A percentile compares a stretch with the other conserved stretches of the same genome.
Conservation (phyloP, 1,140 invertebrate species). For the Eueides isabella region DNA sequence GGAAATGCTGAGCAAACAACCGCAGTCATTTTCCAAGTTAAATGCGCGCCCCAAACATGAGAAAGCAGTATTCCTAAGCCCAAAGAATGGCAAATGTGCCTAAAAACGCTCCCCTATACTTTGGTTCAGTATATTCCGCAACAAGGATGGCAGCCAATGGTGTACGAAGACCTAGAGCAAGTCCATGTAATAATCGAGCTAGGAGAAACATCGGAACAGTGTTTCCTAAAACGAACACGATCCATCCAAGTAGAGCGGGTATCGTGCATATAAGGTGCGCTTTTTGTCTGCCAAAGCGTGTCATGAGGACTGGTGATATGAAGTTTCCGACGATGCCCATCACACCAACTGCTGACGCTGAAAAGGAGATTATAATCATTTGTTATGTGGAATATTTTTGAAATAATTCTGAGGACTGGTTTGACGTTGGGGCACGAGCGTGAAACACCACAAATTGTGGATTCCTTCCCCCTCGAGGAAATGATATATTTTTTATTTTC, state of each 20-base stretch:
- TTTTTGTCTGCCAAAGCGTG: conserved; percentile 66
- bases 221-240: conserved; percentile 66
- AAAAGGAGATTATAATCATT: conserved; percentile 30
- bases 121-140: conserved; percentile 74
- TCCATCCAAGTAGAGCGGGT: conserved; percentile 71
- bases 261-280: conserved; percentile 68
- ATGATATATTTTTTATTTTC: no score
- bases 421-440: no score
- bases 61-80: conserved; percentile 70
- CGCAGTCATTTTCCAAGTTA: conserved; percentile 74
- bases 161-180: conserved; percentile 67
- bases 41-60: conserved; percentile 69
- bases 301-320: conserved; percentile 73
- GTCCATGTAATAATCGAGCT: conserved; percentile 66
- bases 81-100: conserved; percentile 74
- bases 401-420: no score
- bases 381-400: background rate
- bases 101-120: conserved; percentile 70
- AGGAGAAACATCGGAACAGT: conserved; percentile 63
- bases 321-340: conserved; percentile 77
- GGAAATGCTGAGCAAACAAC: conserved; percentile 67
- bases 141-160: conserved; percentile 73
- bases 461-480: no score
- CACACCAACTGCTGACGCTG: conserved; percentile 69
- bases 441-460: no score